phyloP scores from a whole-genome alignment of 2,797 vertebrate genomes.

The Adrianichthys oophorus region DNA sequence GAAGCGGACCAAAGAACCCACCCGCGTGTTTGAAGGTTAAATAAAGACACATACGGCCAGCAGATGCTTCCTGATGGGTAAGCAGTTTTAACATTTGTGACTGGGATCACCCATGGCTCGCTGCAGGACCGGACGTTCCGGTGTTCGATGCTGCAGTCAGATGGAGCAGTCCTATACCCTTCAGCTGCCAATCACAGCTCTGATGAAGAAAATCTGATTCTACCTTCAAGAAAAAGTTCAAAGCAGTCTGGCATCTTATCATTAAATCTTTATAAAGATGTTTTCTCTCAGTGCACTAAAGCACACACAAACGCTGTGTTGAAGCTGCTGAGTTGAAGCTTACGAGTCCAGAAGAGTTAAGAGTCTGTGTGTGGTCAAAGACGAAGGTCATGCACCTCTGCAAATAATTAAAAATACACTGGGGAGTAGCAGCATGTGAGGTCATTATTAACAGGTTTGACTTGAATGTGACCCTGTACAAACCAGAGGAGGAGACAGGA shows the following conservation, averaged over 20 bases:
- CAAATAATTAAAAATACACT: constrained; percentile 24
- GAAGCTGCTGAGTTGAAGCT: too few relatives aligned
- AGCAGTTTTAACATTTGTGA: constrained; percentile 6
- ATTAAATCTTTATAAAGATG: too few relatives aligned
- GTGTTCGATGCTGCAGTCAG: background rate
- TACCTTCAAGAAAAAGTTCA: constrained; percentile 29
- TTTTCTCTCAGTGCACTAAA: too few relatives aligned
- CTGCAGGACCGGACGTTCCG: constrained; percentile 22
- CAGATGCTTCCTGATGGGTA: constrained; percentile 54
- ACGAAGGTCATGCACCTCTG: constrained; percentile 19
- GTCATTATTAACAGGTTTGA: too few relatives aligned
- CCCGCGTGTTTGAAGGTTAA: background rate
- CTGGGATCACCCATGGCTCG: constrained; percentile 29
- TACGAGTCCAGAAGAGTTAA: too few relatives aligned
- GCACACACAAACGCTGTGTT: too few relatives aligned
- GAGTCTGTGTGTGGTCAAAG: background rate
- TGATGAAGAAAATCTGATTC: constrained; percentile 39
- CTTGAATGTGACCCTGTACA: too few relatives aligned
- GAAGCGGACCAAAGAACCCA: constrained; percentile 4
- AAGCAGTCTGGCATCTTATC: background rate
- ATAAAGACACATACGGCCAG: constrained; percentile 30
- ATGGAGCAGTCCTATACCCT: constrained; percentile 15
- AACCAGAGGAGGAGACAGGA: too few relatives aligned
- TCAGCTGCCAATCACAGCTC: constrained; percentile 31
- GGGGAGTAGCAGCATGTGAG: constrained; percentile 8